Percentiles rank a stretch among this genome's conserved stretches.
These are phyloP conservation scores for Uria aalge DNA, from an alignment of 2,113 vertebrate genomes.

Conservation along the genomic window DNA sequence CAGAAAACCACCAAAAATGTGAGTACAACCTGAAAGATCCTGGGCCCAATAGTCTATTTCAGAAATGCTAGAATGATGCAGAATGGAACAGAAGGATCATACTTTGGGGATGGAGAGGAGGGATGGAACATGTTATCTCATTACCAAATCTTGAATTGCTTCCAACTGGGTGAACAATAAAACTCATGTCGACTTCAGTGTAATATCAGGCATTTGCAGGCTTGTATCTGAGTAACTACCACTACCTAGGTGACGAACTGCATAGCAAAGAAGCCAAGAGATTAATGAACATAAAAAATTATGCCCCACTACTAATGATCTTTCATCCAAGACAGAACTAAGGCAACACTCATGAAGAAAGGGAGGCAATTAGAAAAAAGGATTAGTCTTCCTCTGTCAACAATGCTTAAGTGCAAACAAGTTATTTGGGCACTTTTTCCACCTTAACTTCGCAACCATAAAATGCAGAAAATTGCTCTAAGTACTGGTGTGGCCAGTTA, in stretches of 20 bases:
- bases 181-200: neutral
- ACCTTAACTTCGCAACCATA: neutral
- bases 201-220: neutral
- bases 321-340: neutral
- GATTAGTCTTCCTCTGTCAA: neutral
- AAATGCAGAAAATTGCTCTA: neutral
- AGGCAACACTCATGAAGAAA: neutral
- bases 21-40: neutral
- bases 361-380: neutral
- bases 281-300: neutral
- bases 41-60: neutral
- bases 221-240: neutral
- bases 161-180: neutral
- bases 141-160: neutral
- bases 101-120: neutral
- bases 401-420: neutral
- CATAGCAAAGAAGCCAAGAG: neutral
- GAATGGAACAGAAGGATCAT: neutral
- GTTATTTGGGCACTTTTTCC: neutral
- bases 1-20: neutral
- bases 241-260: neutral
- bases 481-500: neutral
- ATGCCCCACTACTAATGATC: neutral
- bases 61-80: neutral
- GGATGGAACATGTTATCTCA: neutral